Percentiles rank a stretch among this genome's conserved stretches.
Evolutionary conservation across 2,113 vertebrate species (phyloP).

Genomic region (Tichodroma muraria): DNA sequence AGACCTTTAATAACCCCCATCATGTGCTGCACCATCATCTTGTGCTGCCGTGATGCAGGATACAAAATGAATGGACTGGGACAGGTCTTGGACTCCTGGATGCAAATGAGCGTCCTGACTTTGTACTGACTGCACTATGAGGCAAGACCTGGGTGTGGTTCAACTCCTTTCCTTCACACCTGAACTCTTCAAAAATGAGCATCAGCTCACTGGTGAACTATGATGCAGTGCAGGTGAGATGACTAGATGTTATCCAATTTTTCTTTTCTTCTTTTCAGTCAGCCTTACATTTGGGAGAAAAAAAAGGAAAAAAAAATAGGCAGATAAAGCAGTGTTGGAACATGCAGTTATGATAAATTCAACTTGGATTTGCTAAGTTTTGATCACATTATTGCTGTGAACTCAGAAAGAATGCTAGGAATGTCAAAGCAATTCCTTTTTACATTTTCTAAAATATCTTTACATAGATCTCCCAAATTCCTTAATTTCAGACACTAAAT

Average conservation of each 20-base stretch:
- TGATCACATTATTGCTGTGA: background rate
- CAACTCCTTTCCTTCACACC: background rate
- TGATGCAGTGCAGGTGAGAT: background rate
- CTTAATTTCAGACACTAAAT: background rate
- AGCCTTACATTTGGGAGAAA: background rate
- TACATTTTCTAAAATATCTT: background rate
- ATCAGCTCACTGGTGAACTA: background rate
- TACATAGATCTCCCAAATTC: background rate
- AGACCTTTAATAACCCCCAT: background rate
- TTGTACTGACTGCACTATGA: background rate
- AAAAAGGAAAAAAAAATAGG: fast-evolving
- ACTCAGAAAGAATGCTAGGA: background rate
- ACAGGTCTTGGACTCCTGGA: background rate
- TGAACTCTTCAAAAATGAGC: background rate
- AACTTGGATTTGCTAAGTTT: background rate
- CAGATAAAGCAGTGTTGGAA: background rate
- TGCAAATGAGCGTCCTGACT: background rate
- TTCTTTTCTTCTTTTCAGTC: background rate
- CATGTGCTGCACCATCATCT: background rate
- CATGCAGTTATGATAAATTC: background rate
- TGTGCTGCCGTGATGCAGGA: background rate
- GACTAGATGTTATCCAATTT: background rate
- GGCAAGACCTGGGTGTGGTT: background rate
- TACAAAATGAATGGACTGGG: background rate
- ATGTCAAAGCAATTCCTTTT: background rate